phyloP scores from a whole-genome alignment of 1,140 invertebrate genomes.

The Listronotus bonariensis region DNA sequence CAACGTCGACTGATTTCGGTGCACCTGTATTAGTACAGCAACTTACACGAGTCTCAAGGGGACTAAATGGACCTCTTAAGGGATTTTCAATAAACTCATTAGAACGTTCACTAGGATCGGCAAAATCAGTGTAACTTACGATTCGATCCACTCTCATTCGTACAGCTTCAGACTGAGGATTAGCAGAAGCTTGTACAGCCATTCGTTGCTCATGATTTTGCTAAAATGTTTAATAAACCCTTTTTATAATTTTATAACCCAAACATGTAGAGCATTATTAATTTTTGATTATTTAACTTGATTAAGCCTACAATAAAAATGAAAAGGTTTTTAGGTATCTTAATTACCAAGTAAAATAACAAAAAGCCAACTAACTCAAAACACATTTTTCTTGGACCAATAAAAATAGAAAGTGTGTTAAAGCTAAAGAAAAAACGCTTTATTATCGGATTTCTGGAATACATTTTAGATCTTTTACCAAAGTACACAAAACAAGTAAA shows the following conservation, averaged over 20 bases:
- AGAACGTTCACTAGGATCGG: slow-evolving; percentile 40
- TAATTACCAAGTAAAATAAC: too few relatives aligned
- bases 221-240: slow-evolving; percentile 10
- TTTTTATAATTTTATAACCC: too few relatives aligned
- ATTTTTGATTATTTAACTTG: not conserved
- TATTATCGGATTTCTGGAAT: too few relatives aligned
- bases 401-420: too few relatives aligned
- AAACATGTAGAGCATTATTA: not conserved
- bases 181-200: slow-evolving; percentile 26
- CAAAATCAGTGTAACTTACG: slow-evolving; percentile 46
- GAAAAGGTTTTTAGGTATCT: too few relatives aligned
- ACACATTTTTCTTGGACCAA: too few relatives aligned
- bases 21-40: slow-evolving; percentile 63
- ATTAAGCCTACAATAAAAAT: too few relatives aligned
- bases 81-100: slow-evolving; percentile 35
- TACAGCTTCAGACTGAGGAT: slow-evolving; percentile 31
- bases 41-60: slow-evolving; percentile 73
- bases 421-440: too few relatives aligned
- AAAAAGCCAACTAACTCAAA: too few relatives aligned
- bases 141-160: slow-evolving; percentile 15
- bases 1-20: slow-evolving; percentile 65
- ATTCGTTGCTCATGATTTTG: slow-evolving; percentile 38
- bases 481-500: too few relatives aligned
- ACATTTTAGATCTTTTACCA: too few relatives aligned
- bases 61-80: slow-evolving; percentile 63